Evolutionary conservation across 2,113 vertebrate genomes (phyloP), one percentile per base, ranked within the genome.

Genomic region (Zosterops japonicus): DNA sequence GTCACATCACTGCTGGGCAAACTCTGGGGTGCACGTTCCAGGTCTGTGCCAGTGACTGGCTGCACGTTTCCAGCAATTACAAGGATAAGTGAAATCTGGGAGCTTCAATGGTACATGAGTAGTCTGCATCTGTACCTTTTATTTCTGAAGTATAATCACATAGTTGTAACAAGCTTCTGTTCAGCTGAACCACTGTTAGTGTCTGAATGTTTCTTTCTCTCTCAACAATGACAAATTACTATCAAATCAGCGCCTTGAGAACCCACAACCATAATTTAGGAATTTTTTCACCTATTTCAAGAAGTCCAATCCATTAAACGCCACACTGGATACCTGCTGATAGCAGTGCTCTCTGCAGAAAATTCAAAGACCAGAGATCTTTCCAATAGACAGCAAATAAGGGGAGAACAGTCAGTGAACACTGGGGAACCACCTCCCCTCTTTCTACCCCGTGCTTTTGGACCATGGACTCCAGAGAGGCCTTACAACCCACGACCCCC

Each of bases 301-400:
- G 24, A 83, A n/a, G 15, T 52, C 16, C 5, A 89, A 47, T 8
- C 31, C 22, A 52, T 41, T n/a, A 33, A 91, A 49, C 3, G 20
- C 13, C 33, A 47, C 44, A 23, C 5, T 20, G 31, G 41, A 63
- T 12, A 57, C 12, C 25, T 2, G 9, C 4, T 15, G 46, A 44
- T 23, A 84, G 35, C 50, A 22, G 1, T 31, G 8, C 20, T 25
- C 46, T 64, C 64, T 36, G 28, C 69, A 75, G 36, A 81, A 69
- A 87, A 74, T 0, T 0, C 1, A 1, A 70, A 41, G 28, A 25
- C 10, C 64, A 69, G 29, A 77, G 39, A n/a, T 25, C 15, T 55
- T 84, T 31, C 21, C 53, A 61, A 71, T 0, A 41, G 6, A 74
- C 31, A 84, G n/a, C 15, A 49, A 63, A 5, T 4, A 57, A 63